Evolutionary conservation across 1,140 invertebrate genomes (phyloP), one percentile per base, ranked within the genome.

Genomic region (Lucilia cuprina): DNA sequence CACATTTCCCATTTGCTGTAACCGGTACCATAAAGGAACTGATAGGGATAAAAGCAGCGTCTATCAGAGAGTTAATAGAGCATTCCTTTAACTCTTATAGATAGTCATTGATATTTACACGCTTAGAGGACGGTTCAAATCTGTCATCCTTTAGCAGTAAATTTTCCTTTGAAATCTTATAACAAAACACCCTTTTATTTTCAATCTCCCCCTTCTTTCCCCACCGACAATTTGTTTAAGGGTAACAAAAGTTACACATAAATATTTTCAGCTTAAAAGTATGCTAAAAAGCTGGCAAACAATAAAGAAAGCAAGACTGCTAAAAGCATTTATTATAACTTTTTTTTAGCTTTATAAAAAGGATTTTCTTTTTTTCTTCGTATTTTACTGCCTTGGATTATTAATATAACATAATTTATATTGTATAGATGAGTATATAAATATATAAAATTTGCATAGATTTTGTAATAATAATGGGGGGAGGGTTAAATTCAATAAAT

Each of bases 261-360:
- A 7, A 60, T 60, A 60, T n/a, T 17, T n/a, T n/a, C 50, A 60
- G 50, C 55, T 60, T 60, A 60, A 60, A 60, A 60, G 14, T 60
- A 60, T 60, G 55, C 55, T 17, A n/a, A n/a, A n/a, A n/a, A 60
- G 25, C 25, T 17, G 14, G 25, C 25, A 7, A 60, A n/a, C 13
- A 7, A 17, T 17, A 60, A n/a, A 60, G 55, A 60, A n/a, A 60
- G 55, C 55, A 21, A 65, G 3, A 19, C 14, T n/a, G 60, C 60
- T 65, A 65, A 65, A 65, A 65, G 65, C 65, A 70, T 70, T 70
- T 70, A 21, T 70, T 70, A 70, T 70, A 70, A 9, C 65, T 65
- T 65, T 65, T 65, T 65, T 17, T 19, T 65, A 65, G 60, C n/a
- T 65, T n/a, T 30, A 3, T 30, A 30, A 30, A 1, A 30, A n/a